phyloP scores from a whole-genome alignment of 2,113 vertebrate genomes.

The Melospiza melodia region DNA sequence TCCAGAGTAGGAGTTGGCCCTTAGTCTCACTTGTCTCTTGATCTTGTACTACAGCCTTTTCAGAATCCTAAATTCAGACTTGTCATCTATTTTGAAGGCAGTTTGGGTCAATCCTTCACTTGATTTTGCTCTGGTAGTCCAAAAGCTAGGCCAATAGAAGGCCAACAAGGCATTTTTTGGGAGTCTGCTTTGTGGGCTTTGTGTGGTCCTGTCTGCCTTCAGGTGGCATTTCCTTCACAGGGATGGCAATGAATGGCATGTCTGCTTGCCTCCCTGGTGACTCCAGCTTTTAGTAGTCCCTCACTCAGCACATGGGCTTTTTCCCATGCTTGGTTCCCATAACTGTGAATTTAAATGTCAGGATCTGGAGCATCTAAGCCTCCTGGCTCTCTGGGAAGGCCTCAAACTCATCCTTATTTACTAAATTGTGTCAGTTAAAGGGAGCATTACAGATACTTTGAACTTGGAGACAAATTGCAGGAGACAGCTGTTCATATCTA shows the following conservation, averaged over 20 bases:
- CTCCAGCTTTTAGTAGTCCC: background rate
- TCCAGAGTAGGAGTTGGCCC: background rate
- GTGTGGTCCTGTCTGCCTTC: background rate
- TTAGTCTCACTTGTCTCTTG: background rate
- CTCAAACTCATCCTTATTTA: background rate
- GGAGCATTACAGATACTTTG: background rate
- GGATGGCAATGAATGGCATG: fast-evolving
- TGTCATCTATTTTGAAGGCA: background rate
- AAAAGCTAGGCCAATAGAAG: background rate
- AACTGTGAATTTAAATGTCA: background rate
- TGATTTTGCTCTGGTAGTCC: background rate
- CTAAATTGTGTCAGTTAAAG: background rate
- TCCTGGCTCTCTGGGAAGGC: background rate
- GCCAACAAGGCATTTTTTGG: background rate
- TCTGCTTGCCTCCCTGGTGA: background rate
- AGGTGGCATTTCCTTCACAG: background rate
- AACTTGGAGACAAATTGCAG: background rate
- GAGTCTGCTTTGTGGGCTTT: background rate
- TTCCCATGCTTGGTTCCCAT: background rate
- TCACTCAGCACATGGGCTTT: background rate
- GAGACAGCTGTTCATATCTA: background rate
- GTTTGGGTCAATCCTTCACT: background rate
- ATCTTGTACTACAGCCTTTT: background rate
- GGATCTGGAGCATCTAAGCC: background rate
- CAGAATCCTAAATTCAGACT: background rate